A percentile compares a stretch with the other conserved stretches of the same genome.
Evolutionary conservation across 2,797 vertebrate species (phyloP).

Genomic region (Bovichtus variegatus): DNA sequence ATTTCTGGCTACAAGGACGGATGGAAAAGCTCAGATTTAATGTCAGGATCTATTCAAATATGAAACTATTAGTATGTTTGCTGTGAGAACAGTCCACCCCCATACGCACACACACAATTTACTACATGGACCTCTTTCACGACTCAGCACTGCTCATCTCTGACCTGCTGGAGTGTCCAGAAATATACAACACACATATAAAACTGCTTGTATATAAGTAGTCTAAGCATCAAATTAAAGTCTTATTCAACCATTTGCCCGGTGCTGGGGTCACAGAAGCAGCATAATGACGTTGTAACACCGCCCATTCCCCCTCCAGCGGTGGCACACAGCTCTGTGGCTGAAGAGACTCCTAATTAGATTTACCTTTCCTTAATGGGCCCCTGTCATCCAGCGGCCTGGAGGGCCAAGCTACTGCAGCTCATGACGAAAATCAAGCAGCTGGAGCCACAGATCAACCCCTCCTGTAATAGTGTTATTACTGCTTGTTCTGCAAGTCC

Average conservation of each 20-base stretch:
- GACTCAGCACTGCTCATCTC: conserved; percentile 21
- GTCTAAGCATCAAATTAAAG: conserved; percentile 34
- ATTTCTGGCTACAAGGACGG: conserved; percentile 5
- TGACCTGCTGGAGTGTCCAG: background rate
- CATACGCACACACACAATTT: background rate
- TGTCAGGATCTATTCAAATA: background rate
- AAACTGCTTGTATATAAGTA: conserved; percentile 21
- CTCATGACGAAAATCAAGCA: conserved; percentile 67
- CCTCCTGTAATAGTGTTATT: conserved; percentile 66
- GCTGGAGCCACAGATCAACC: conserved; percentile 61
- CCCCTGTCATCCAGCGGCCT: conserved; percentile 75
- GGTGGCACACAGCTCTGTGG: conserved; percentile 70
- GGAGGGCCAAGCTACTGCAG: conserved; percentile 62
- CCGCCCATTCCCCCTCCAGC: conserved; percentile 62
- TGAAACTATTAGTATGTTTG: background rate
- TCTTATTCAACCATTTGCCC: conserved; percentile 41
- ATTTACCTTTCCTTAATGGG: conserved; percentile 87
- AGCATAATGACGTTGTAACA: conserved; percentile 64
- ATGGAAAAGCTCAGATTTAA: background rate
- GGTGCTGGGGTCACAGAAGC: conserved; percentile 63
- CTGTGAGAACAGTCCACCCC: background rate
- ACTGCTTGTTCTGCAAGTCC: conserved; percentile 40
- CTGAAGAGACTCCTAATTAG: conserved; percentile 79
- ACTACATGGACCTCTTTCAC: background rate
- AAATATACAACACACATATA: no score